Base-by-base conservation (phyloP, 2,888 invertebrate species). In the Macropis europaea region DNA sequence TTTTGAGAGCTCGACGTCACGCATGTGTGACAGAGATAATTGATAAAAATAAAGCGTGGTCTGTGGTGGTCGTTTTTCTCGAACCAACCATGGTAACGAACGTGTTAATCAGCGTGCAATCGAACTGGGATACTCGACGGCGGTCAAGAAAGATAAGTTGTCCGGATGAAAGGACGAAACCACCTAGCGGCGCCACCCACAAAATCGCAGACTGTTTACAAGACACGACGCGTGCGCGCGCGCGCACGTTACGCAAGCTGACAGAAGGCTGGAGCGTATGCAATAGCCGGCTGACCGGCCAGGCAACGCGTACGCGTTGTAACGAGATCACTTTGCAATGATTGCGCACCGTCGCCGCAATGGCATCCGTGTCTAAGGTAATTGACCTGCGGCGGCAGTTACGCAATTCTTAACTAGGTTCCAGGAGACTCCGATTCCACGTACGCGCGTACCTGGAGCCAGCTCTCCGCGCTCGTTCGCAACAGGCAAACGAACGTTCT, bases 351-450 rank as follows among this genome's bases (percentile, higher is more conserved):
- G 70, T 60, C 50, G 70, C 66, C 54, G 82, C 84, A 76, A 74
- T 71, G 77, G 77, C 77, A 81, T 82, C 74, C 64, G 54, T 67
- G 79, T 71, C 64, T 70, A 72, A 81, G 83, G 84, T 83, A 81
- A 82, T 79, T 79, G 83, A 83, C 83, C 84, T 57, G 73, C 62
- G 43, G 68, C 63, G 70, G 17, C 50, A 52, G 72, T 83, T 83
- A 82, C 83, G 82, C 84, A 83, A 83, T 81, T 70, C 77, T 77
- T 77, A 79, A 77, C 81, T 60, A 59, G 69, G 80, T 73, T 78
- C 66, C 64, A 63, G 48, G 60, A 53, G 66, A 60, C 50, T 50
- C 54, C 40, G 72, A 59, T 72, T 72, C 79, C 66, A 74, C 57
- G 73, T 74, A 77, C 56, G 63, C 56, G 63, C 61, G 50, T 69